Evolutionary conservation across 2,797 vertebrate species (phyloP).

Genomic region (Rhinoraja longicauda): DNA sequence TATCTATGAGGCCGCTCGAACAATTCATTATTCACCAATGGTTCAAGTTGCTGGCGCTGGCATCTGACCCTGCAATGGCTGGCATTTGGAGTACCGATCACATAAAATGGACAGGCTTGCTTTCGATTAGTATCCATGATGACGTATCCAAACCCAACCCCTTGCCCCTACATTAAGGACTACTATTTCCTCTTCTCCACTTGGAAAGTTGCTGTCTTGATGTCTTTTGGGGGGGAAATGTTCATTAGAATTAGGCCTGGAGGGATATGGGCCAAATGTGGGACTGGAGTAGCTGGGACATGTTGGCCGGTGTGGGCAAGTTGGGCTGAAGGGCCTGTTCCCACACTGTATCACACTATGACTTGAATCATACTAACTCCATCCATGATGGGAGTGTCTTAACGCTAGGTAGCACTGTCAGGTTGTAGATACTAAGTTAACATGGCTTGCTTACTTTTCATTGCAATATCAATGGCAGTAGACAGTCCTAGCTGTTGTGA

Average conservation of each 20-base stretch:
- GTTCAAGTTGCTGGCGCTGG: not conserved
- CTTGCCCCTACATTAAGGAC: not conserved
- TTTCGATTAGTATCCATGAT: not conserved
- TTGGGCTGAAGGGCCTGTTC: too few relatives aligned
- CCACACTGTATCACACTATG: too few relatives aligned
- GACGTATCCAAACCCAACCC: not conserved
- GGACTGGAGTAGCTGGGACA: too few relatives aligned
- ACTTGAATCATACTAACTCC: not conserved
- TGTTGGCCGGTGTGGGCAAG: too few relatives aligned
- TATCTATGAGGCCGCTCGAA: not conserved
- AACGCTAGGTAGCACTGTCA: not conserved
- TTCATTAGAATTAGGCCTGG: not conserved
- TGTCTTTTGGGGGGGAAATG: not conserved
- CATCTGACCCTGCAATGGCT: not conserved
- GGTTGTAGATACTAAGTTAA: not conserved
- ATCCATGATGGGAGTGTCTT: not conserved
- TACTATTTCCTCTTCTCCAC: not conserved
- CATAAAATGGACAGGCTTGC: not conserved
- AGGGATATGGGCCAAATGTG: too few relatives aligned
- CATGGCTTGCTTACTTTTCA: not conserved
- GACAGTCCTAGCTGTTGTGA: not conserved
- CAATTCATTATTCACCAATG: not conserved
- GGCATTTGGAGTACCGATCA: not conserved
- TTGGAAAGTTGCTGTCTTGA: not conserved
- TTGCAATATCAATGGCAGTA: not conserved